Conservation (phyloP, 2,888 invertebrate species). For the Stenichneumon culpator region DNA sequence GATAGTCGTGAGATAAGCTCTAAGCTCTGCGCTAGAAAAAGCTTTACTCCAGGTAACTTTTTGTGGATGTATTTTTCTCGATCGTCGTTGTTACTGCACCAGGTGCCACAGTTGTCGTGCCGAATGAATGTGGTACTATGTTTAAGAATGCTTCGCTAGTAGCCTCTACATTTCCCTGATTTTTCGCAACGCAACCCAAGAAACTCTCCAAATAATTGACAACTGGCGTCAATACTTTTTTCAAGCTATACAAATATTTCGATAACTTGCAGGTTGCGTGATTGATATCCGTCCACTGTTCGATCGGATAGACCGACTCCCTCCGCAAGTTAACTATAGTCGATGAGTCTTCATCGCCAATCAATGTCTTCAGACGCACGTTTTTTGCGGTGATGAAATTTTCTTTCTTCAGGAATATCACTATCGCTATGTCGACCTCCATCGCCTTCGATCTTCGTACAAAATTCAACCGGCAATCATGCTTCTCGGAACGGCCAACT, state of each 20-base stretch:
- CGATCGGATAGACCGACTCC: slow-evolving; percentile 42
- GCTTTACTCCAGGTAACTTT: slow-evolving; percentile 31
- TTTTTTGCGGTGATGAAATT: slow-evolving; percentile 57
- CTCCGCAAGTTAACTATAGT: slow-evolving; percentile 67
- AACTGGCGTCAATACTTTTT: slow-evolving; percentile 23
- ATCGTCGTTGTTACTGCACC: slow-evolving; percentile 58
- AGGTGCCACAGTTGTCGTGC: slow-evolving; percentile 68
- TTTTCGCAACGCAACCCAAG: slow-evolving; percentile 62
- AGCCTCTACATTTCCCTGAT: slow-evolving; percentile 44
- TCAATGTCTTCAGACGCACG: slow-evolving; percentile 60
- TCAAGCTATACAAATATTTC: slow-evolving; percentile 28
- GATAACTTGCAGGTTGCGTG: slow-evolving; percentile 24
- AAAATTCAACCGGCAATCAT: slow-evolving; percentile 68
- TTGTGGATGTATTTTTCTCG: slow-evolving; percentile 37
- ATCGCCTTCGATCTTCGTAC: slow-evolving; percentile 72
- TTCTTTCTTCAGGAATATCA: slow-evolving; percentile 65
- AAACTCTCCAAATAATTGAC: slow-evolving; percentile 68
- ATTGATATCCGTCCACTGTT: slow-evolving; percentile 60
- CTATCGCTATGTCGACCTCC: slow-evolving; percentile 72
- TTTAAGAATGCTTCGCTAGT: slow-evolving; percentile 58
- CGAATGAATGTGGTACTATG: slow-evolving; percentile 70
- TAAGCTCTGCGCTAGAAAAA: slow-evolving; percentile 15
- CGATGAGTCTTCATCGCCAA: slow-evolving; percentile 72
- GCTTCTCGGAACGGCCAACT: slow-evolving; percentile 57
- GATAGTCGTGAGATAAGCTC: slow-evolving; percentile 1